phyloP scores from a whole-genome alignment of 2,113 vertebrate genomes.

The Butastur rufipennis region DNA sequence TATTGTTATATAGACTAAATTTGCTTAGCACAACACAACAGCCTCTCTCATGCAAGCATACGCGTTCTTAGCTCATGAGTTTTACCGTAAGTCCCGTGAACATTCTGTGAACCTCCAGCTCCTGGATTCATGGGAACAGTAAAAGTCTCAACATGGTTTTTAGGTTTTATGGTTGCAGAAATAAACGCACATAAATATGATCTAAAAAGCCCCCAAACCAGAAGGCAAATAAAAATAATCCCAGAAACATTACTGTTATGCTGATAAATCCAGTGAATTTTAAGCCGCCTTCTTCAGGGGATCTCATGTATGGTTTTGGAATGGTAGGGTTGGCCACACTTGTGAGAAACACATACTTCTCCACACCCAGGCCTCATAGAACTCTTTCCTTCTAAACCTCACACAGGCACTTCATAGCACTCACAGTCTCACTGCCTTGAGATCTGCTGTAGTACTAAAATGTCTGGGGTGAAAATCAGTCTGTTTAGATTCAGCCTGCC shows the following conservation, averaged over 20 bases:
- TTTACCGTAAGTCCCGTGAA: background rate
- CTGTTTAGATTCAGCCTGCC: background rate
- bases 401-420: background rate
- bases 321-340: background rate
- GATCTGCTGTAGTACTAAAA: background rate
- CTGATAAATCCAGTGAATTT: constrained; percentile 3
- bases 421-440: background rate
- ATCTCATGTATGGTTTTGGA: background rate
- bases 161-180: constrained; percentile 30
- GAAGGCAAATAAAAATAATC: constrained; percentile 60
- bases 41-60: background rate
- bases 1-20: background rate
- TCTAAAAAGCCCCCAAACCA: constrained; percentile 13
- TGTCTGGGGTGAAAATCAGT: background rate
- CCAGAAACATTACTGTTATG: background rate
- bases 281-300: background rate
- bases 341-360: background rate
- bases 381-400: background rate
- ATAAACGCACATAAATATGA: background rate
- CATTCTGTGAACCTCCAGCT: constrained; percentile 40
- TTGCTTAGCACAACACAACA: background rate
- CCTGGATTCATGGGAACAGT: constrained; percentile 26
- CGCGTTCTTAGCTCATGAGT: background rate
- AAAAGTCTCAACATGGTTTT: constrained; percentile 27
- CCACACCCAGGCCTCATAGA: background rate